These are phyloP conservation scores for Pituophis catenifer DNA, from an alignment of 2,113 vertebrate genomes.

Conservation along the genomic window DNA sequence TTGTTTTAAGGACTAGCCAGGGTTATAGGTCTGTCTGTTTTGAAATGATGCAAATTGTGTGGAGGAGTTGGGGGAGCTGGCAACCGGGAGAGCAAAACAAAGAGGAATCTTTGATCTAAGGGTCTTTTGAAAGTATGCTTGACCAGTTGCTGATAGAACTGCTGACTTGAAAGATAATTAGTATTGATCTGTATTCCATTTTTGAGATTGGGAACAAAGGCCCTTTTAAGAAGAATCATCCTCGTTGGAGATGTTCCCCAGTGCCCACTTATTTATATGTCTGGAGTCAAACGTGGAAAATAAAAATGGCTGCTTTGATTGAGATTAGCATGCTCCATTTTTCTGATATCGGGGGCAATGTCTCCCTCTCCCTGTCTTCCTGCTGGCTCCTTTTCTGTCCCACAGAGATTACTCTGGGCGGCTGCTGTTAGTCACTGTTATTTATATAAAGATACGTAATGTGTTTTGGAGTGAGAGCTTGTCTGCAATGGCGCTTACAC, in stretches of 20 bases:
- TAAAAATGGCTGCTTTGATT: conserved; percentile 57
- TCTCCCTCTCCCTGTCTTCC: conserved; percentile 44
- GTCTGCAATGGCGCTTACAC: conserved; percentile 45
- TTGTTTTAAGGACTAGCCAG: background rate
- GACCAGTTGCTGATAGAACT: conserved; percentile 43
- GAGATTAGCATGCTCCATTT: conserved; percentile 54
- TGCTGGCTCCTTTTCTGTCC: conserved; percentile 43
- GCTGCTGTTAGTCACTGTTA: conserved; percentile 59
- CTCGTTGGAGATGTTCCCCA: conserved; percentile 49
- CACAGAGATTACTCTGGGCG: conserved; percentile 57
- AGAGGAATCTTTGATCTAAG: conserved; percentile 55
- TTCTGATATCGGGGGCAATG: conserved; percentile 57
- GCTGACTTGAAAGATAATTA: conserved; percentile 58
- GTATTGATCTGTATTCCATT: conserved; percentile 55
- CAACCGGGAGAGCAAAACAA: conserved; percentile 33
- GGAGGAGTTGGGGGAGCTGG: conserved; percentile 22
- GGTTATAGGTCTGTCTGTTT: conserved; percentile 4
- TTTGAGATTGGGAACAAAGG: conserved; percentile 47
- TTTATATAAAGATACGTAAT: conserved; percentile 68
- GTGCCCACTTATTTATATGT: conserved; percentile 42
- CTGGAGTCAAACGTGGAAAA: conserved; percentile 40
- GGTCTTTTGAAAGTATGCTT: conserved; percentile 50
- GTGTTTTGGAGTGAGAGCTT: conserved; percentile 52
- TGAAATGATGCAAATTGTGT: conserved; percentile 31
- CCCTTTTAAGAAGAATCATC: conserved; percentile 55